phyloP scores from a whole-genome alignment of 2,113 vertebrate genomes.

The Psettodes erumei region DNA sequence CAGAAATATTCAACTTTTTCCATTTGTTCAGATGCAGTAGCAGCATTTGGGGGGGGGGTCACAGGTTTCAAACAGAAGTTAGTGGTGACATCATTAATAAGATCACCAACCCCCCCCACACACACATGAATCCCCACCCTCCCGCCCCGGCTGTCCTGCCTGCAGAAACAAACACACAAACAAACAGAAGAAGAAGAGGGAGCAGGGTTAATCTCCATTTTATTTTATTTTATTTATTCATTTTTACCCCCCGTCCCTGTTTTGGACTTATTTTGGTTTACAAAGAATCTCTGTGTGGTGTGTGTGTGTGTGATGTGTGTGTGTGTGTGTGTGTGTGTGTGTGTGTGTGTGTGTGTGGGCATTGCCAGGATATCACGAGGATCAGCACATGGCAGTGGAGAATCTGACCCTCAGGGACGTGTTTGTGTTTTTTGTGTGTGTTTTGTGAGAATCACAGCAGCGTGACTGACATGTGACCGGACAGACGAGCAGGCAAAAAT shows the following conservation, averaged over 20 bases:
- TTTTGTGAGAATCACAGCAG: slow-evolving; percentile 13
- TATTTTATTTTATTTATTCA: neutral
- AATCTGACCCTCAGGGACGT: slow-evolving; percentile 36
- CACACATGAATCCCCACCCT: too few relatives aligned
- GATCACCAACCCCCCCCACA: too few relatives aligned
- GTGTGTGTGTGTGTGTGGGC: neutral
- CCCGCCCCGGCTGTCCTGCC: too few relatives aligned
- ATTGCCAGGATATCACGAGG: slow-evolving; percentile 60
- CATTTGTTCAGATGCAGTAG: too few relatives aligned
- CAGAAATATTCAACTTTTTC: too few relatives aligned
- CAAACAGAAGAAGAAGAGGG: too few relatives aligned
- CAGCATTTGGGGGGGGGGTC: too few relatives aligned
- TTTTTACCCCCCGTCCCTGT: neutral
- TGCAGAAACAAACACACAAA: too few relatives aligned
- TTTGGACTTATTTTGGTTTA: slow-evolving; percentile 40
- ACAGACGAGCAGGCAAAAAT: neutral
- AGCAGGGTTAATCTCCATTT: neutral
- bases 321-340: neutral
- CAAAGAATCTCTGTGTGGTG: slow-evolving; percentile 55
- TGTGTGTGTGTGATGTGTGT: neutral
- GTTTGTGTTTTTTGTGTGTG: neutral
- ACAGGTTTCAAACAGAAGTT: too few relatives aligned
- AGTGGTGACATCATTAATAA: too few relatives aligned
- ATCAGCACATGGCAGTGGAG: slow-evolving; percentile 47
- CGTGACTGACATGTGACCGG: slow-evolving; percentile 27